Percentiles rank a stretch among this genome's conserved stretches.
phyloP scores from a whole-genome alignment of 2,888 invertebrate genomes.

The Griposia aprilina region DNA sequence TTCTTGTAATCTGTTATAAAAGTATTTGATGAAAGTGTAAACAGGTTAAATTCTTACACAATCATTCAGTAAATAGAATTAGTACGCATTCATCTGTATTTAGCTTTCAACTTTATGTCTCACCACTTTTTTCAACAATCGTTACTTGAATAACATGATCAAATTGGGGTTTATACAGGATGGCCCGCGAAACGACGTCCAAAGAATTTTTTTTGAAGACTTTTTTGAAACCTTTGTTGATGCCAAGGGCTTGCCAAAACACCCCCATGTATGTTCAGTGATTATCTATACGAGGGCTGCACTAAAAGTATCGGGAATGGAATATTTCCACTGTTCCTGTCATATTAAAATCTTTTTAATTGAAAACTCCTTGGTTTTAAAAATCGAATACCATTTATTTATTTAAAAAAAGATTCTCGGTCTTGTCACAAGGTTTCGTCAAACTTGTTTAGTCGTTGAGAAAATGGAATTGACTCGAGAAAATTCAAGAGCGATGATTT shows the following conservation, averaged over 20 bases:
- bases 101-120: not conserved
- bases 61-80: not conserved
- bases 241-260: not conserved
- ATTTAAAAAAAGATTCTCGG: too few relatives aligned
- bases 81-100: not conserved
- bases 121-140: not conserved
- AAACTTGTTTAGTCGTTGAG: too few relatives aligned
- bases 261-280: not conserved
- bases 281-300: too few relatives aligned
- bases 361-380: too few relatives aligned
- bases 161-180: not conserved
- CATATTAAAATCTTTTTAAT: too few relatives aligned
- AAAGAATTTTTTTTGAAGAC: not conserved
- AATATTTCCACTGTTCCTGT: too few relatives aligned
- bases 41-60: not conserved
- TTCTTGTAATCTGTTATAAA: not conserved
- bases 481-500: too few relatives aligned
- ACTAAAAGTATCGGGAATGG: too few relatives aligned
- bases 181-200: not conserved
- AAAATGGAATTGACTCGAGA: too few relatives aligned
- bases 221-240: too few relatives aligned
- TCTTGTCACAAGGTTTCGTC: too few relatives aligned
- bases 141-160: not conserved
- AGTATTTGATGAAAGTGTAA: not conserved
- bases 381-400: too few relatives aligned